phyloP scores from a whole-genome alignment of 2,888 invertebrate genomes.

The Neria commutata region DNA sequence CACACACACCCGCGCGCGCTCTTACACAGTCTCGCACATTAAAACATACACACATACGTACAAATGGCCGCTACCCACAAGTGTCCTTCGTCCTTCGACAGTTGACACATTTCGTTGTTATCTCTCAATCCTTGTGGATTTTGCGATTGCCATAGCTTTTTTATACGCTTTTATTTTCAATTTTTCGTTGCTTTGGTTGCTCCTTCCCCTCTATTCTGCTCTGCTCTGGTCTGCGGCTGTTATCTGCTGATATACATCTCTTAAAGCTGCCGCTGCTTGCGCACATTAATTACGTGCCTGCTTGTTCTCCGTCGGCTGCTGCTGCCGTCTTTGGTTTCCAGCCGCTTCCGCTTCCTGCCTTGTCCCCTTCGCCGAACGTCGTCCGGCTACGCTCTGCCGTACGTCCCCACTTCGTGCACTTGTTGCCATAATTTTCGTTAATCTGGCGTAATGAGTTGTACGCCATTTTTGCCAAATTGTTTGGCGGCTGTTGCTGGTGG shows the following conservation, averaged over 20 bases:
- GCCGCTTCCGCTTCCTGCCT: no score
- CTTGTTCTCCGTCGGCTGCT: conserved; percentile 1
- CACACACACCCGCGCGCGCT: no score
- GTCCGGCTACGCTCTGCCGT: conserved; percentile 2
- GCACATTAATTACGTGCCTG: not conserved
- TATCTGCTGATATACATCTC: no score
- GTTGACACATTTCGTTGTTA: not conserved
- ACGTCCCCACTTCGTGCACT: conserved; percentile 20
- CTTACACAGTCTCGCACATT: no score
- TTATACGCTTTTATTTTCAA: no score
- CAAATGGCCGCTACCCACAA: no score
- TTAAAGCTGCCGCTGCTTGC: not conserved
- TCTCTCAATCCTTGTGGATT: not conserved
- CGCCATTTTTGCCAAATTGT: conserved; percentile 58
- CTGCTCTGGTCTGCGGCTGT: no score
- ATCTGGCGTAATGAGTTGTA: conserved; percentile 59
- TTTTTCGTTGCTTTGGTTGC: not conserved
- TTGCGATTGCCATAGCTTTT: not conserved
- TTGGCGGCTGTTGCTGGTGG: conserved; percentile 36
- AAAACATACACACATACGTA: no score
- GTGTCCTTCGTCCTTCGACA: not conserved
- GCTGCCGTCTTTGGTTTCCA: no score
- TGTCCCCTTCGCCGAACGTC: no score
- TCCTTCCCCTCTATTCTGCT: not conserved
- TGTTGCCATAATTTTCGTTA: conserved; percentile 45